Evolutionary conservation across 2,113 vertebrate species (phyloP), one percentile per base, ranked within the genome.

Genomic region (Prionailurus bengalensis): DNA sequence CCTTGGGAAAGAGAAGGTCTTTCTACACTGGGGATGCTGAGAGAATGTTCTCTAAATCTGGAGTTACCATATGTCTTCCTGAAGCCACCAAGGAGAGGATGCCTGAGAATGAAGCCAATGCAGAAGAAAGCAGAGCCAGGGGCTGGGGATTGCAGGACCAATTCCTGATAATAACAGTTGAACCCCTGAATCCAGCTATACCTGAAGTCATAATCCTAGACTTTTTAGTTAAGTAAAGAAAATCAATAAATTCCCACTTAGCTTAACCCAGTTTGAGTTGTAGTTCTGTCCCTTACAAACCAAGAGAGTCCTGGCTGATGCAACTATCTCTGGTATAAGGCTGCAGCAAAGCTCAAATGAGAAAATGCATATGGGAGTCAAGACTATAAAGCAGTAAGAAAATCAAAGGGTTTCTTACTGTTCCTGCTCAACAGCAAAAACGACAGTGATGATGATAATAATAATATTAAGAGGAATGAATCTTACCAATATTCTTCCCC

Each of bases 401-500:
- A 85, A 61, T 12, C 0, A 1, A 27, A 55, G n/a, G 7, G 23
- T 39, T 92, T 94, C 94, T 58, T 58, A 83, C 42, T 87, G 31
- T 71, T 53, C 42, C n/a, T 14, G 8, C 31, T 17, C 48, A 80
- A 74, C 29, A 91, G 65, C 55, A 66, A 42, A 12, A 19, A 48
- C 11, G 5, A 53, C 5, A 16, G 42, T 0, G 74, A 65, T 1
- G 17, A 42, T 23, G 63, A 17, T 45, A 15, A 63, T 11, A 16
- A 25, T 5, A 81, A 39, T 29, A 74, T 39, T 70, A 66, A 55
- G 33, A 96, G 89, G 70, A 92, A 36, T 12, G 63, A 25, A 15
- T 90, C 99, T 99, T 98, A 99, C 99, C 99, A 99, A 98, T 99
- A 99, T 95, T 99, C 99, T 96, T 99, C 99, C 76, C 99, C 99